Conservation (phyloP, 2,113 vertebrate genomes). For the Motacilla alba region DNA sequence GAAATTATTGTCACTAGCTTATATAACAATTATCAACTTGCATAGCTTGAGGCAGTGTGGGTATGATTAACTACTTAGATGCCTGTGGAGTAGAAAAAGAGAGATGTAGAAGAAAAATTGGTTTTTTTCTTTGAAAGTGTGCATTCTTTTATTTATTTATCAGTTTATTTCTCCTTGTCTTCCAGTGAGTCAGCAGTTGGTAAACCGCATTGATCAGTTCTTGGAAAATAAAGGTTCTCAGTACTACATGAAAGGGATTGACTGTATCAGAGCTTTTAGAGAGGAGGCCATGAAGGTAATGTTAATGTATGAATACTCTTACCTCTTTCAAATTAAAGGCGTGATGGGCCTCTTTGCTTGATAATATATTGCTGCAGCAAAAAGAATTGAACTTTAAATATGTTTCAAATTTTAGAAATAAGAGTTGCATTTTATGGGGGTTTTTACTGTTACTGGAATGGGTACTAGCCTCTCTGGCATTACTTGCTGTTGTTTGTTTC, state of each 20-base stretch:
- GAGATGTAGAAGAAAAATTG: neutral
- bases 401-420: neutral
- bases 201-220: slow-evolving; percentile 86
- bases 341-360: neutral
- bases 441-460: neutral
- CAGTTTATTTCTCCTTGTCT: slow-evolving; percentile 40
- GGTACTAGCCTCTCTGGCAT: neutral
- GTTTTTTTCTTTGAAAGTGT: neutral
- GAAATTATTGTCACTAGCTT: neutral
- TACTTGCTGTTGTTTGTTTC: neutral
- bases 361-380: neutral
- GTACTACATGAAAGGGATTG: slow-evolving; percentile 90
- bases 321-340: neutral
- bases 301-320: neutral
- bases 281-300: slow-evolving; percentile 90
- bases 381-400: neutral
- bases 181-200: slow-evolving; percentile 89
- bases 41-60: neutral
- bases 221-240: slow-evolving; percentile 82
- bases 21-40: neutral
- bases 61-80: neutral
- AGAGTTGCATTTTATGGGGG: neutral
- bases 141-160: neutral
- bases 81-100: neutral
- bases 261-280: slow-evolving; percentile 87